Evolutionary conservation across 1,140 invertebrate genomes (phyloP), one percentile per base, ranked within the genome.

Genomic region (Orius laevigatus): DNA sequence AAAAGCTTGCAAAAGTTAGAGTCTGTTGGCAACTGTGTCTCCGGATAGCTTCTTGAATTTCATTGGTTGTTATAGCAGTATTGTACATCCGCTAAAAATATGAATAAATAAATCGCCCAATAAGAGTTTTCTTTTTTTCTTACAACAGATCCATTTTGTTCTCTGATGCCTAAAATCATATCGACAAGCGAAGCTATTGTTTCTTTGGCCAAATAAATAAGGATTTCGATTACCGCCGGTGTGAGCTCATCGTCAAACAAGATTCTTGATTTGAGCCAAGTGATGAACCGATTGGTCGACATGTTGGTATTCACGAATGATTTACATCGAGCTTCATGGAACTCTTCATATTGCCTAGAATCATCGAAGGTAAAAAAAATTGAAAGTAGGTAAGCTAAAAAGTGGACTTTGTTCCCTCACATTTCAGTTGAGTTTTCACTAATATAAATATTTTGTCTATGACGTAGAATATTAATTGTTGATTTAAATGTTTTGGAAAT

Each of bases 111-210:
- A 25, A 25, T 25, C 25, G 8, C 25, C 25, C 25, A 25, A 25
- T 4, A 25, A 25, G n/a, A n/a, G n/a, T n/a, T n/a, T n/a, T n/a
- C n/a, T n/a, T n/a, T 25, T 8, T 3, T 25, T 38, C n/a, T 38
- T 38, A 12, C 36, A 38, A 10, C n/a, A 38, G 15, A n/a, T 38
- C 15, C 19, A 12, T n/a, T 19, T 31, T 50, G 41, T 38, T 50
- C 49, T 39, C 75, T 67, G 0, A 79, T 72, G 44, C 78, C 53
- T n/a, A 79, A 62, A 12, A 72, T 66, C 20, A 78, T 60, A 61
- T 80, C 78, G 47, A 79, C 66, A 49, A 80, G 71, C 61, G 77
- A 70, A 8, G 76, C 76, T 4, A 79, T 71, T 5, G 73, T 76
- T 64, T 80, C 78, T 58, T 78, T 76, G 0, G 76, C 74, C 14